These are phyloP conservation scores for Triops longicaudatus DNA, from an alignment of 1,140 invertebrate genomes.

Conservation along the genomic window DNA sequence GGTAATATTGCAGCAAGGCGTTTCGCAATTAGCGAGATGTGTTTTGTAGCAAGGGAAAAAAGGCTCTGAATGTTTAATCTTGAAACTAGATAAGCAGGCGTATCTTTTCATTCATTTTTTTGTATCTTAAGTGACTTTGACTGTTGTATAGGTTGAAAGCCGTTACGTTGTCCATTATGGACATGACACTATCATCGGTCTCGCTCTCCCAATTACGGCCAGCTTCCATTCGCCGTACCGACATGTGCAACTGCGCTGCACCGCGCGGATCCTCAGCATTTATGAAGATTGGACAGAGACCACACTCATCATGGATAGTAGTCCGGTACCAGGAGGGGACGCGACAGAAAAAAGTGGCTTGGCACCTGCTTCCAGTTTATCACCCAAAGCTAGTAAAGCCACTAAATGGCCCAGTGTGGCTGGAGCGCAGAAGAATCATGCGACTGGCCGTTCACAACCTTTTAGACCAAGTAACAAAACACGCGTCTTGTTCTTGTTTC, in stretches of 20 bases:
- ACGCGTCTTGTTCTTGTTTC: neutral
- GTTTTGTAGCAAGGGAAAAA: no score
- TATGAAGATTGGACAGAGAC: slow-evolving; percentile 12
- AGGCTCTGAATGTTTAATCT: no score
- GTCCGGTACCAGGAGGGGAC: neutral
- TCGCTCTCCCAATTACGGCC: neutral
- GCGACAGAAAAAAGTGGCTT: neutral
- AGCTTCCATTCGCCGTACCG: slow-evolving; percentile 5
- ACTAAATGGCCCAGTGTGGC: slow-evolving; percentile 14
- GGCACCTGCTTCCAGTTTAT: slow-evolving; percentile 14
- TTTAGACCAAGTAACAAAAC: neutral
- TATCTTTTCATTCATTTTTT: neutral
- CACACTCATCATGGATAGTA: slow-evolving; percentile 12
- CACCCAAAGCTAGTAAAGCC: neutral
- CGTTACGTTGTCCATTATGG: slow-evolving; percentile 1
- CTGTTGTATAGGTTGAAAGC: neutral
- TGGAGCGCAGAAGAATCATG: neutral
- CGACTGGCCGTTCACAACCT: neutral
- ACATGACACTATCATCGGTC: slow-evolving; percentile 6
- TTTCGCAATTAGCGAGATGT: no score
- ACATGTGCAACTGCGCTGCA: neutral
- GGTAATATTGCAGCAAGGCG: no score
- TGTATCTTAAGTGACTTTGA: neutral
- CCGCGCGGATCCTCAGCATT: slow-evolving; percentile 2
- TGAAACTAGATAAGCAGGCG: no score